A percentile compares a stretch with the other conserved stretches of the same genome.
Conservation (phyloP, 2,888 invertebrate species). For the Torymus texanus region DNA sequence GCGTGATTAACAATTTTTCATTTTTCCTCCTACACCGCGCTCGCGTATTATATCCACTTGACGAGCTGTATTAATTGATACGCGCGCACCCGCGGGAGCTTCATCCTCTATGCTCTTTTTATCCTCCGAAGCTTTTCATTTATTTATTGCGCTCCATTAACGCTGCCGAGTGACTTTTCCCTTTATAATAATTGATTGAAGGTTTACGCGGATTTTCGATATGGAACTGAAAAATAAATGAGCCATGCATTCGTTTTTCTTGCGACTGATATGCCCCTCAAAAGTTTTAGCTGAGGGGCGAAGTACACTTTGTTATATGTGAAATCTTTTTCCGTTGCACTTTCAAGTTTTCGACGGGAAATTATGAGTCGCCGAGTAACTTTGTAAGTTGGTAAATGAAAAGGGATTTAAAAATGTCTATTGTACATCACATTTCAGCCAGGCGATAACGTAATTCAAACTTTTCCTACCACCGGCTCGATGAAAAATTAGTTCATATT, state of each 20-base stretch:
- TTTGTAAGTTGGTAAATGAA: constrained; percentile 19
- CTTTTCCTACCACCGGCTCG: neutral
- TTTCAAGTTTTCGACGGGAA: constrained; percentile 2
- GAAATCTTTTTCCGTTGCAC: neutral
- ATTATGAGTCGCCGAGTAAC: neutral
- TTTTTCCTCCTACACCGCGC: constrained; percentile 20
- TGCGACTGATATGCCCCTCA: no score
- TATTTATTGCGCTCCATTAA: constrained; percentile 50
- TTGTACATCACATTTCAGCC: no score
- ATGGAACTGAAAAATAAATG: constrained; percentile 24
- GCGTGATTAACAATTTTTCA: constrained; percentile 49
- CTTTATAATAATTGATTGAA: constrained; percentile 32
- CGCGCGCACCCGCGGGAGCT: neutral
- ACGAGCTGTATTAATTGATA: constrained; percentile 42
- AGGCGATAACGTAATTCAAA: no score
- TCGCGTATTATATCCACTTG: neutral
- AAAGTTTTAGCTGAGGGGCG: neutral
- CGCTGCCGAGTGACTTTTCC: neutral
- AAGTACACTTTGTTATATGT: neutral
- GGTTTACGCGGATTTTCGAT: neutral
- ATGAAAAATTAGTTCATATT: neutral
- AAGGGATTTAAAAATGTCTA: constrained; percentile 17
- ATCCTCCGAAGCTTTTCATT: constrained; percentile 23
- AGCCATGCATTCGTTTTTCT: neutral
- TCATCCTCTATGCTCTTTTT: constrained; percentile 42